Percentiles rank a stretch among this genome's conserved stretches.
phyloP scores from a whole-genome alignment of 2,113 vertebrate species.

The Centrocercus urophasianus region DNA sequence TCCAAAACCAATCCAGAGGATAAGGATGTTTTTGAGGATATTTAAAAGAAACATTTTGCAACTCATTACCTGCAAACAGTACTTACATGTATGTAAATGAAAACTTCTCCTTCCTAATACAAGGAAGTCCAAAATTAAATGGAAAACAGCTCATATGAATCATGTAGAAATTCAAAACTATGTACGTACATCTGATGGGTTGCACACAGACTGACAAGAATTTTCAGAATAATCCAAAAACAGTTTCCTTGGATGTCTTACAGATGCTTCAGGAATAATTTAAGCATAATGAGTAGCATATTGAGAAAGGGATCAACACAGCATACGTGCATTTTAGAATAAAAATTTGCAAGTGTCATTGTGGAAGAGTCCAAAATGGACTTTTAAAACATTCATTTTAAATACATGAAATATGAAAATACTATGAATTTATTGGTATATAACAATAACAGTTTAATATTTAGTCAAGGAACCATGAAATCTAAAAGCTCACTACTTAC shows the following conservation, averaged over 20 bases:
- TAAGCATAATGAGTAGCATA: background rate
- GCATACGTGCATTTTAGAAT: background rate
- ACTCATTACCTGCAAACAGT: accelerated
- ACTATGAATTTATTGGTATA: slow-evolving; percentile 40
- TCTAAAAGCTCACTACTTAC: slow-evolving; percentile 43
- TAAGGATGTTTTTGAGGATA: accelerated
- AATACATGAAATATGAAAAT: slow-evolving; percentile 48
- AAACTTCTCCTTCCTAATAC: background rate
- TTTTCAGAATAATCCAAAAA: background rate
- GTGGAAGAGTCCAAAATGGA: slow-evolving; percentile 3
- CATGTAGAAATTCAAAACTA: background rate
- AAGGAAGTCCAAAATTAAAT: background rate
- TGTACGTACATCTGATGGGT: no score
- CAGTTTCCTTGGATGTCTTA: background rate
- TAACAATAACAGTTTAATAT: slow-evolving; percentile 60
- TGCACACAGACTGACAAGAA: background rate
- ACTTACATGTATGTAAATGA: background rate
- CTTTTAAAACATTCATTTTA: slow-evolving; percentile 38
- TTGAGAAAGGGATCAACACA: background rate
- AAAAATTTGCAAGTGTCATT: background rate
- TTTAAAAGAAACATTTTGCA: background rate
- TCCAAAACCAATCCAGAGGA: no score
- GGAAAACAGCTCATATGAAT: accelerated
- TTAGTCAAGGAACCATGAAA: slow-evolving; percentile 45
- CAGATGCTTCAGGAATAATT: background rate